These are phyloP conservation scores for Actenoides lindsayi DNA, from an alignment of 2,113 vertebrate species.

Conservation along the genomic window DNA sequence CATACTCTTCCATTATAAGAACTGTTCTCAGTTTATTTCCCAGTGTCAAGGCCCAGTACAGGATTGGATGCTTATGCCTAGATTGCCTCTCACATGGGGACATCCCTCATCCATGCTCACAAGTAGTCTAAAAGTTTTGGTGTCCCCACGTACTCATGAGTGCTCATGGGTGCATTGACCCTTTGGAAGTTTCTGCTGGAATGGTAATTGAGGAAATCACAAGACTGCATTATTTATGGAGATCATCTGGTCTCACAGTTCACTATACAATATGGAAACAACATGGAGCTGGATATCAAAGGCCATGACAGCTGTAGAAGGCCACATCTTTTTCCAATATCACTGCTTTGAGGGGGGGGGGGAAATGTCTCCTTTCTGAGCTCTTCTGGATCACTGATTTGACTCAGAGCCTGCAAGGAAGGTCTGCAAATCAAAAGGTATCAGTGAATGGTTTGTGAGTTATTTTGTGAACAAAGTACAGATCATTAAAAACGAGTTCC, in stretches of 20 bases:
- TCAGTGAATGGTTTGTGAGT: slow-evolving; percentile 28
- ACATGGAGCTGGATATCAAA: slow-evolving; percentile 55
- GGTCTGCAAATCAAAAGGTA: slow-evolving; percentile 53
- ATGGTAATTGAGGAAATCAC: background rate
- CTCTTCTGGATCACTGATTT: slow-evolving; percentile 46
- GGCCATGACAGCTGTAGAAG: slow-evolving; percentile 31
- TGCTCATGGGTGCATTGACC: background rate
- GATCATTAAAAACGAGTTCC: slow-evolving; percentile 35
- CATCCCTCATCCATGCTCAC: background rate
- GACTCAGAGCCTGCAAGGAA: slow-evolving; percentile 36
- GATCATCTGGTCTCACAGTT: slow-evolving; percentile 52
- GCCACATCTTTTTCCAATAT: slow-evolving; percentile 64
- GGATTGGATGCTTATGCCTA: background rate
- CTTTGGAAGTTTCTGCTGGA: slow-evolving; percentile 13
- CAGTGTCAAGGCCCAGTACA: background rate
- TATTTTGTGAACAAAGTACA: slow-evolving; percentile 45
- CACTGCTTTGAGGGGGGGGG: background rate
- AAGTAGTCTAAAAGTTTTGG: background rate
- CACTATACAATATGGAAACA: slow-evolving; percentile 47
- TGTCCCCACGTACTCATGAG: background rate
- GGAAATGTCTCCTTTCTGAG: background rate
- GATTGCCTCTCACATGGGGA: background rate
- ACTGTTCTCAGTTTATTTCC: background rate
- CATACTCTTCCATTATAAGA: background rate
- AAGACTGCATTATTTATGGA: slow-evolving; percentile 42